A percentile compares a stretch with the other conserved stretches of the same genome.
Evolutionary conservation across 1,140 invertebrate species (phyloP).

Genomic region (Aphelenchoides fujianensis): DNA sequence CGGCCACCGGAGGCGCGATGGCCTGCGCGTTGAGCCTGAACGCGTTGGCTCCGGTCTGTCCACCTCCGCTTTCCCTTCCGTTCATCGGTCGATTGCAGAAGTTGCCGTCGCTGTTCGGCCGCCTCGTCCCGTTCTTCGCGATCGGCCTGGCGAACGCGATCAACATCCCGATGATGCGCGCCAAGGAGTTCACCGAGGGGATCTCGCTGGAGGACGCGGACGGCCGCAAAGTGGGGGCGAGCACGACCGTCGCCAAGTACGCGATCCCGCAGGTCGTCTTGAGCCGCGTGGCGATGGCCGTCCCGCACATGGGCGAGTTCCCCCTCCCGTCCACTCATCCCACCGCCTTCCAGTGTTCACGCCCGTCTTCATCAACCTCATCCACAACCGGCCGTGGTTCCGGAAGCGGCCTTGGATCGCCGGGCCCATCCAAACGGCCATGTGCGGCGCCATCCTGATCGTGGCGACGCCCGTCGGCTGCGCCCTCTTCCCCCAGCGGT

Average conservation of each 20-base stretch:
- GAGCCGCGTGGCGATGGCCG: conserved; percentile 81
- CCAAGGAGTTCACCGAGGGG: conserved; percentile 64
- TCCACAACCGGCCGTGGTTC: conserved; percentile 36
- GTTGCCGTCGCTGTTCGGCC: conserved; percentile 27
- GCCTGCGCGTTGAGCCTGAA: conserved; percentile 78
- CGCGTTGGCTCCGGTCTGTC: conserved; percentile 7
- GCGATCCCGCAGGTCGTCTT: conserved; percentile 81
- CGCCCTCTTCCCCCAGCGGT: conserved; percentile 56
- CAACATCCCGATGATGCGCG: conserved; percentile 94
- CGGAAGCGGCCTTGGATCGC: conserved; percentile 23
- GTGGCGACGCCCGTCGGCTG: conserved; percentile 56
- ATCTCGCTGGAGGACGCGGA: conserved; percentile 65
- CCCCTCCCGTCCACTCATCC: background rate
- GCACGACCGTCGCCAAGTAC: conserved; percentile 72
- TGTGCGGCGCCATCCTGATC: conserved; percentile 37
- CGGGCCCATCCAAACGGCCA: conserved; percentile 37
- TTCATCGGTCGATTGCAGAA: background rate
- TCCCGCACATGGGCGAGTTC: conserved; percentile 77
- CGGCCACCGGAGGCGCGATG: conserved; percentile 86
- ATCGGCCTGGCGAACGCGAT: conserved; percentile 95
- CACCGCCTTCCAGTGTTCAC: conserved; percentile 28
- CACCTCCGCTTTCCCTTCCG: background rate
- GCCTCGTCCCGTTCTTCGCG: conserved; percentile 76
- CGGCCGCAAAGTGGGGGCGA: conserved; percentile 64
- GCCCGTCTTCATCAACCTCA: conserved; percentile 42